A percentile compares a stretch with the other conserved stretches of the same genome.
These are phyloP conservation scores for Ethmia dodecea DNA, from an alignment of 2,888 invertebrate genomes.

Conservation along the genomic window DNA sequence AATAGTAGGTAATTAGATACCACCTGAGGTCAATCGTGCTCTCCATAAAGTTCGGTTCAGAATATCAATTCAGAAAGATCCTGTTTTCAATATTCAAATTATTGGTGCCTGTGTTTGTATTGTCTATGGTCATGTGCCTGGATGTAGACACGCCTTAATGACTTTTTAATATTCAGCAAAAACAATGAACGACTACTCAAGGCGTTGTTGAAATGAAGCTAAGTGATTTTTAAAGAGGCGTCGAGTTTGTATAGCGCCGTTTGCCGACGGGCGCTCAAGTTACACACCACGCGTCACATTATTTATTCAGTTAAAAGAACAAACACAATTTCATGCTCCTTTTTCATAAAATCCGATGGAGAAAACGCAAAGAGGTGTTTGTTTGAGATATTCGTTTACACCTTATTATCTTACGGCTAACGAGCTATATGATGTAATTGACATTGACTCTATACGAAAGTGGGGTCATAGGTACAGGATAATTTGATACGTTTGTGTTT, in stretches of 20 bases:
- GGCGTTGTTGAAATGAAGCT: background rate
- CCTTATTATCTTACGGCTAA: slow-evolving; percentile 42
- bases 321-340: slow-evolving; percentile 39
- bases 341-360: slow-evolving; percentile 33
- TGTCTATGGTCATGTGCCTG: too few species aligned
- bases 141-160: slow-evolving; percentile 14
- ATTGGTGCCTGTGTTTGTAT: too few species aligned
- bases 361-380: slow-evolving; percentile 39
- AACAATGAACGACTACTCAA: slow-evolving; percentile 1
- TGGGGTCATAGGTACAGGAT: too few species aligned
- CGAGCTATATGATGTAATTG: slow-evolving; percentile 37
- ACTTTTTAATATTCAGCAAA: slow-evolving; percentile 9
- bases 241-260: slow-evolving; percentile 11
- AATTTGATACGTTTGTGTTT: too few species aligned
- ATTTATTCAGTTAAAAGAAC: slow-evolving; percentile 45
- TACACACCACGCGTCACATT: slow-evolving; percentile 21
- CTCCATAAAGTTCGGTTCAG: too few species aligned
- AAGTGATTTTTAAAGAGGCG: slow-evolving; percentile 10
- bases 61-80: too few species aligned
- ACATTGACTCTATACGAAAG: slow-evolving; percentile 5
- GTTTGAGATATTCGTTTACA: slow-evolving; percentile 38
- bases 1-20: slow-evolving; percentile 50
- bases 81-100: too few species aligned
- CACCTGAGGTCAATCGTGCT: slow-evolving; percentile 31
- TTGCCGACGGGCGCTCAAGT: slow-evolving; percentile 10